Base-by-base conservation (phyloP, 2,797 vertebrate genomes). In the Urocyon cinereoargenteus region DNA sequence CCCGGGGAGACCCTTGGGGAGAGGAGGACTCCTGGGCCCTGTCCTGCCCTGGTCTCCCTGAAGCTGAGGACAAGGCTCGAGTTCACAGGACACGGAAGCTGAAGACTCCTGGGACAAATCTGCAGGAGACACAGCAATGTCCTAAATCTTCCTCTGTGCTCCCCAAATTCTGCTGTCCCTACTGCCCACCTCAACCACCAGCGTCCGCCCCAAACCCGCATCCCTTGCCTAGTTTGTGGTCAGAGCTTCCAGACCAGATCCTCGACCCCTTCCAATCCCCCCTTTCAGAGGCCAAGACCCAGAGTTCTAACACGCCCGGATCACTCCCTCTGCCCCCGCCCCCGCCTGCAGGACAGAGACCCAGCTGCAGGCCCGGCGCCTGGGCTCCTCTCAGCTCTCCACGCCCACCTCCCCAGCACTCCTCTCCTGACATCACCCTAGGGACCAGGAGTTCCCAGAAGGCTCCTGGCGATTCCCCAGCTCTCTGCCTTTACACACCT, bases 61-160 rank as follows among this genome's bases (percentile, higher is more conserved):
- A 79, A 75, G n/a, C 14, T 6, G 49, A 49, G 64, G 45, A 15
- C 5, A 57, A n/a, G 34, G 4, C 45, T 6, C 1, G 5, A n/a
- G n/a, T 22, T 64, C 90, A 7, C 2, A 5, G 2, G n/a, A 18
- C n/a, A 14, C n/a, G 10, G 51, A n/a, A 21, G 21, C 21, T 11
- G 26, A 77, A 16, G 73, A 31, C 15, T 1, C 40, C 36, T 21
- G 64, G 81, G 40, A 36, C 51, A n/a, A 6, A 40, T 34, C 28
- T 1, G 2, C 15, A 5, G 10, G 19, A 55, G 26, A n/a, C 10
- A 0, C 0, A 10, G 64, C n/a, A 55, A 16, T 0, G 0, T 3
- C 15, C 78, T 26, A 0, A 36, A 16, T 26, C 83, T 66, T 31
- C 77, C 84, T 59, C 4, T 4, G 10, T 66, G n/a, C 62, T 2